These are phyloP conservation scores for Anser cygnoides DNA, from an alignment of 2,113 vertebrate genomes.

Conservation along the genomic window DNA sequence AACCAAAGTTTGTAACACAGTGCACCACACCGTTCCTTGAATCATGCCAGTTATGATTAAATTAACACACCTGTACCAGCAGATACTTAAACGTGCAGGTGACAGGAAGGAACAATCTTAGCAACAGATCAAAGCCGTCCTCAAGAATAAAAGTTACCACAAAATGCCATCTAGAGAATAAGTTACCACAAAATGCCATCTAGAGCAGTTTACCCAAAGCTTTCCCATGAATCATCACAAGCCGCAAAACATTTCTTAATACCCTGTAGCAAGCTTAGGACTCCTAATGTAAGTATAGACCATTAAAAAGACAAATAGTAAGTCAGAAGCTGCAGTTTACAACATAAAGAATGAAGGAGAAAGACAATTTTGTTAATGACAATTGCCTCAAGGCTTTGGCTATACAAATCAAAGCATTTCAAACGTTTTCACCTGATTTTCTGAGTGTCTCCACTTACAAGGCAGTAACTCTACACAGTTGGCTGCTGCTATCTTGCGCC, in stretches of 20 bases:
- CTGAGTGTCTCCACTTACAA: neutral
- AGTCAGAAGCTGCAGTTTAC: neutral
- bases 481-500: neutral
- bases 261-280: constrained; percentile 11
- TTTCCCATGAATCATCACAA: neutral
- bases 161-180: neutral
- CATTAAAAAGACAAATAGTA: constrained; percentile 46
- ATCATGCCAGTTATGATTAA: rapidly evolving
- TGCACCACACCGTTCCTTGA: neutral
- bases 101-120: neutral
- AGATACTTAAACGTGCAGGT: neutral
- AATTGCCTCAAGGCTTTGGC: neutral
- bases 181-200: rapidly evolving
- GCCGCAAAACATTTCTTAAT: neutral
- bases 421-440: constrained; percentile 8
- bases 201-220: neutral
- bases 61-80: neutral
- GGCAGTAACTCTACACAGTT: neutral
- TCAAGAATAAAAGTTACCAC: neutral
- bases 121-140: neutral
- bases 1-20: neutral
- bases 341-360: neutral
- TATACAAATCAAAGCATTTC: neutral
- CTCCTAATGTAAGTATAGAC: neutral
- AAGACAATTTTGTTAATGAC: constrained; percentile 14